Percentiles rank a stretch among this genome's conserved stretches.
These are phyloP conservation scores for Hyperoplus lanceolatus DNA, from an alignment of 2,797 vertebrate species.

Conservation along the genomic window DNA sequence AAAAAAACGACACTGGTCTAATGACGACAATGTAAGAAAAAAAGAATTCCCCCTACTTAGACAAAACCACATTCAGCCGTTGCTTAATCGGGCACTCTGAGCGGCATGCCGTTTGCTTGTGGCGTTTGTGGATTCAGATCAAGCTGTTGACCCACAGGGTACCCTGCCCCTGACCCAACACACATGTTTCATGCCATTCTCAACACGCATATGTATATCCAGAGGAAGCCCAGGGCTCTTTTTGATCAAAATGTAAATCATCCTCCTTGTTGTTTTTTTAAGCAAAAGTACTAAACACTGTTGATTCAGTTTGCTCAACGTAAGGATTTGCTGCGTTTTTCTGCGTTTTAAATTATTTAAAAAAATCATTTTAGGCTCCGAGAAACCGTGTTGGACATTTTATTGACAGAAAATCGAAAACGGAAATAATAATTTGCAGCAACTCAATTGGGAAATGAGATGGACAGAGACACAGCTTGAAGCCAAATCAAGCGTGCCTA, in stretches of 20 bases:
- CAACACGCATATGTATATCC: not conserved
- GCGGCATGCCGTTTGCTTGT: constrained; percentile 6
- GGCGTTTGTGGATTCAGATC: constrained; percentile 13
- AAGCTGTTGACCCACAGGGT: constrained; percentile 24
- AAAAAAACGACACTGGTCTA: constrained; percentile 45
- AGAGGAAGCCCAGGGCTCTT: constrained; percentile 25
- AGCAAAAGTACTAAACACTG: too few relatives aligned
- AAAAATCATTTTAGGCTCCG: not conserved
- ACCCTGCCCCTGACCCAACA: not conserved
- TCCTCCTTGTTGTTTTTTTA: not conserved
- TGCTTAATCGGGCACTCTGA: constrained; percentile 15
- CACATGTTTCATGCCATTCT: constrained; percentile 31
- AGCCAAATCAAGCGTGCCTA: not conserved
- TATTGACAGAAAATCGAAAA: not conserved
- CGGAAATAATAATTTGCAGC: too few relatives aligned
- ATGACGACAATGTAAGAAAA: constrained; percentile 56
- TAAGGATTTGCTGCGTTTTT: not conserved
- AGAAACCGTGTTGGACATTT: not conserved
- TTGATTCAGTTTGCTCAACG: not conserved
- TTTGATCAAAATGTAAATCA: constrained; percentile 42
- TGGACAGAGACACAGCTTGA: not conserved
- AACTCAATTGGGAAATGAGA: constrained; percentile 1
- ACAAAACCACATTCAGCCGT: constrained; percentile 37
- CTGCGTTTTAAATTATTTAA: not conserved
- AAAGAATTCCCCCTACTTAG: constrained; percentile 32